phyloP scores from a whole-genome alignment of 1,140 invertebrate species.

The Drosophila orosa region DNA sequence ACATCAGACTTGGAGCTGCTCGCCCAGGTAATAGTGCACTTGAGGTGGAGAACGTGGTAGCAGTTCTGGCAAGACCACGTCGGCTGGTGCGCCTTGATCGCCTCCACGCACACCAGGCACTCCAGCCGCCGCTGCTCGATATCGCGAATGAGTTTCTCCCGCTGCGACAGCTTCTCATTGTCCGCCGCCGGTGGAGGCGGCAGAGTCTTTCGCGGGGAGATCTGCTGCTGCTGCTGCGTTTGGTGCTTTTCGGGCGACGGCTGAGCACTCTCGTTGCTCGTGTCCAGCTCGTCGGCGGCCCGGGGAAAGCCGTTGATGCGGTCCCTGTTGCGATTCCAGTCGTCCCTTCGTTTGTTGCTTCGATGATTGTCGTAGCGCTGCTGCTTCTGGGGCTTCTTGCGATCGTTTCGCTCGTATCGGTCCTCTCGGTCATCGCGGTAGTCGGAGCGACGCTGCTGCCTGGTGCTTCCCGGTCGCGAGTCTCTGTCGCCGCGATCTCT shows the following conservation, averaged over 20 bases:
- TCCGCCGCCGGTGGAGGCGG: conserved; percentile 40
- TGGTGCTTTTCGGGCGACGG: conserved; percentile 75
- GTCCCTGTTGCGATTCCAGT: conserved; percentile 82
- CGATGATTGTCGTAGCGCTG: conserved; percentile 81
- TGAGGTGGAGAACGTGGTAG: conserved; percentile 95
- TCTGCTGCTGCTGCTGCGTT: conserved; percentile 60
- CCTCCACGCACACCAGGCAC: conserved; percentile 96
- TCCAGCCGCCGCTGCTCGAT: conserved; percentile 91
- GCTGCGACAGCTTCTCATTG: conserved; percentile 86
- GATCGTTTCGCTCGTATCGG: conserved; percentile 49
- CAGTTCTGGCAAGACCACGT: conserved; percentile 97
- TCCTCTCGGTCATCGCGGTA: conserved; percentile 66
- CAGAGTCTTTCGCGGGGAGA: conserved; percentile 44
- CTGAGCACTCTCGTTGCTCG: conserved; percentile 78
- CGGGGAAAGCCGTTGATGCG: conserved; percentile 75
- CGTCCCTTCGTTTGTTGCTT: conserved; percentile 80
- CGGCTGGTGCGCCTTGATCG: conserved; percentile 90
- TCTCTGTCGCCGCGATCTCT: conserved; percentile 39
- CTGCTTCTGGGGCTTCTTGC: conserved; percentile 73
- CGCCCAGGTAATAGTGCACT: conserved; percentile 96
- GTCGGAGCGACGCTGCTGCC: conserved; percentile 67
- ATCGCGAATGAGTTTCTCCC: conserved; percentile 92
- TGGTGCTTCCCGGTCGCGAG: conserved; percentile 21
- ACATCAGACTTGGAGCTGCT: conserved; percentile 90
- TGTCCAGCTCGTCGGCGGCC: conserved; percentile 70